phyloP scores from a whole-genome alignment of 2,888 invertebrate species.

The Vannuccia rotundouncinata region DNA sequence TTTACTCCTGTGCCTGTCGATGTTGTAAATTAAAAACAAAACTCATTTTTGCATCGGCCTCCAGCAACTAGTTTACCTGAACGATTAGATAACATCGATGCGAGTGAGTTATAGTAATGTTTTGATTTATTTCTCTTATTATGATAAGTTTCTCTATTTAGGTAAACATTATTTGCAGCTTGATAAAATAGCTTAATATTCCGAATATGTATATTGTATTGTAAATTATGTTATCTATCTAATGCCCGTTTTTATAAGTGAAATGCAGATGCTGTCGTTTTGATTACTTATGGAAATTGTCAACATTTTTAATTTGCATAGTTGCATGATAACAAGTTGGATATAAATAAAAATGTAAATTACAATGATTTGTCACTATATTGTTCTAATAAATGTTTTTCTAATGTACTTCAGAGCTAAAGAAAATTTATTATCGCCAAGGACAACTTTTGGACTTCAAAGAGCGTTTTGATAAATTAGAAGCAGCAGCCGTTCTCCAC shows the following conservation, averaged over 20 bases:
- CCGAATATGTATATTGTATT: too few species aligned
- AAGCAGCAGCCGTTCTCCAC: background rate
- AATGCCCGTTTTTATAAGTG: too few species aligned
- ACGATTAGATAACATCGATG: background rate
- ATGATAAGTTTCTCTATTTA: background rate
- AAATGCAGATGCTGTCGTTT: too few species aligned
- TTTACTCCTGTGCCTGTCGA: background rate
- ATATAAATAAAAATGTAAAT: too few species aligned
- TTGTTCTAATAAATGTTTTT: background rate
- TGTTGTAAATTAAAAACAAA: background rate
- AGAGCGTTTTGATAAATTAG: background rate
- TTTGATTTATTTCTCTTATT: background rate
- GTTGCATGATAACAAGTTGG: too few species aligned
- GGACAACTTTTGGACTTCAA: background rate
- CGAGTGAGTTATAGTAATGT: background rate
- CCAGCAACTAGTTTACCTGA: background rate
- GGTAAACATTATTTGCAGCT: too few species aligned
- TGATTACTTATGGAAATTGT: too few species aligned
- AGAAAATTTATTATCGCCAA: background rate
- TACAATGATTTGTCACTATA: too few species aligned
- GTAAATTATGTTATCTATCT: too few species aligned
- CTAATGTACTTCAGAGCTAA: background rate
- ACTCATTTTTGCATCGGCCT: background rate
- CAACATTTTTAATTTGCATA: too few species aligned
- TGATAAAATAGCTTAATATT: too few species aligned